Base-by-base conservation (phyloP, 2,797 vertebrate species). In the Ctenosaura bakeri region DNA sequence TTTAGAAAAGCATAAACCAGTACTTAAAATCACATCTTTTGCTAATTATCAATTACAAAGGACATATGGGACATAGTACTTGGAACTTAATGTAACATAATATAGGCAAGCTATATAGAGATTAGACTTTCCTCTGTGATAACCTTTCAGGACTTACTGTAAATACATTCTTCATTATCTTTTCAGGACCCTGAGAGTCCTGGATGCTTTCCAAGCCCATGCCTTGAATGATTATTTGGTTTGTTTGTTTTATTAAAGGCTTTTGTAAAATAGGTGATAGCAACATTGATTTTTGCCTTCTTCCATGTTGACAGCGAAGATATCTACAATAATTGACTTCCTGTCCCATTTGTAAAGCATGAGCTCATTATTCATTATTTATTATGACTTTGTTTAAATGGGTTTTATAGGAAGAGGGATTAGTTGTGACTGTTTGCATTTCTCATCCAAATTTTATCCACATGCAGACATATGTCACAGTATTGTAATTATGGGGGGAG, bases 51-150 rank as follows among this genome's bases (percentile, higher is more conserved):
- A 94, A 87, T 92, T 93, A 89, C 92, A 95, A 86, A 9, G 89
- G 91, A 88, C 91, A 90, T 92, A 86, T 82, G 89, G 92, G 90
- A 82, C 80, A 59, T 80, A 56, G 12, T 91, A 90, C 92, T 90
- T 0, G 86, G 90, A 91, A 92, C 92, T 95, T 95, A 95, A 95
- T 93, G 89, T 92, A 92, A 95, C 80, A 91, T 92, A 90, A 93
- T 92, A 38, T 85, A 80, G 92, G 85, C 91, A 89, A 1, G 32
- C 89, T 71, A 42, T 92, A 90, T 89, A 95, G 91, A 93, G 74
- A 85, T 89, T 93, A 0, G 2, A 46, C 77, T 78, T 50, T 81
- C 83, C 91, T 95, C 91, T 92, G 90, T 62, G 92, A 95, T 94
- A 95, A 91, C 83, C 82, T 88, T 79, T 90, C 86, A 56, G 86